A percentile compares a stretch with the other conserved stretches of the same genome.
Evolutionary conservation across 2,888 invertebrate species (phyloP).

Genomic region (Lottia gigantea): DNA sequence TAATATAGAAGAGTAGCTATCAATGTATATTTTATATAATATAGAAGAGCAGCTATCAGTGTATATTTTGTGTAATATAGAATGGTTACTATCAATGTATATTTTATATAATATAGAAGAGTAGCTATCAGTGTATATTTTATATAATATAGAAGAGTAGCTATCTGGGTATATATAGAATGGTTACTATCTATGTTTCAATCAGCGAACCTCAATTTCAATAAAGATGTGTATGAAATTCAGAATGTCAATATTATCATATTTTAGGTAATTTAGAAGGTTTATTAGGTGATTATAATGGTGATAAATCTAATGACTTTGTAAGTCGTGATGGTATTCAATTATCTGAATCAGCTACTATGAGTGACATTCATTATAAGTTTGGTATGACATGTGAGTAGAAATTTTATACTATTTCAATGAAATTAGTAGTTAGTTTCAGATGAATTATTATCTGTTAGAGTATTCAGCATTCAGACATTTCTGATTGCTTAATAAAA

Average conservation of each 20-base stretch:
- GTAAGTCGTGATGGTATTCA: conserved; percentile 37
- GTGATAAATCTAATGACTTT: conserved; percentile 48
- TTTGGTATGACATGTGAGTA: conserved; percentile 61
- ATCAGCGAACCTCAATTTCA: no score
- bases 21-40: no score
- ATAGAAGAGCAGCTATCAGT: no score
- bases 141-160: not conserved
- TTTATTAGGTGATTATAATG: conserved; percentile 58
- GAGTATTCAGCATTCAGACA: no score
- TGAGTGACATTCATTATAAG: conserved; percentile 47
- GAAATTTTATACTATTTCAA: no score
- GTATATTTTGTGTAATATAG: no score
- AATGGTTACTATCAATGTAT: not conserved
- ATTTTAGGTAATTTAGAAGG: conserved; percentile 48
- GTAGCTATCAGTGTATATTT: not conserved
- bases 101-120: not conserved
- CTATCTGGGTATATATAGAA: not conserved
- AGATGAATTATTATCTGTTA: no score
- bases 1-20: no score
- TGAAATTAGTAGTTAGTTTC: no score
- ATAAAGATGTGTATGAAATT: not conserved
- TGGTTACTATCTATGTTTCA: no score
- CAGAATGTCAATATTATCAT: not conserved
- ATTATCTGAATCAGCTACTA: conserved; percentile 32
- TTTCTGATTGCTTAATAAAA: no score